Base-by-base conservation (phyloP, 2,888 invertebrate genomes). In the Cephus pygmeus region DNA sequence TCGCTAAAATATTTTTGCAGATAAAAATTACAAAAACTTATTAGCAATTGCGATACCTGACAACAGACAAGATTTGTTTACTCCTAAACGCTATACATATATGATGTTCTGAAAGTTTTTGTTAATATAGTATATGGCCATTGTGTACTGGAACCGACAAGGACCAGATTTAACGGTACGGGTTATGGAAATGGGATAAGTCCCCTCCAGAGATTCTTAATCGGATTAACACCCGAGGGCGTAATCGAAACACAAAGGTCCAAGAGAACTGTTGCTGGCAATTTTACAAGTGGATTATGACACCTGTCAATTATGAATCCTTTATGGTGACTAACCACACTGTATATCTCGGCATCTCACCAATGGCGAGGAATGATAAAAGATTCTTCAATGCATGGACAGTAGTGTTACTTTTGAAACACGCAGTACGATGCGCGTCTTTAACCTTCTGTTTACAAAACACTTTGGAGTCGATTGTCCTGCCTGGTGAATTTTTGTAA, bases 201-300 rank as follows among this genome's bases (percentile, higher is more conserved):
- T 36, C 74, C 6, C 56, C 56, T 56, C 1, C 56, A 56, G 36
- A 31, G 31, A 34, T 34, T 34, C 74, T 34, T 74, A 74, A 74
- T 74, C 74, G 23, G 35, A 84, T 85, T 84, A 84, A 79, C 78
- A 75, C 79, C 80, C 79, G 79, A 76, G 68, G 81, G 69, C 77
- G 77, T 77, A 82, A 85, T 85, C 82, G 77, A 36, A 56, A 79
- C 82, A 79, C 35, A 73, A 75, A 77, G 40, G 77, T 79, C 81
- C 80, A 80, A 82, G 77, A 79, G 71, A 80, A 79, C 78, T 79
- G 80, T 76, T 30, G 76, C 75, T 69, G 23, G 81, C 84, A 81
- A 81, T 81, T 85, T 79, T 80, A 73, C 75, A 30, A 75, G 35
- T 77, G 79, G 83, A 83, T 86, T 85, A 86, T 86, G 80, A 83